These are phyloP conservation scores for Drosophila rubida DNA, from an alignment of 2,888 invertebrate species.

Conservation along the genomic window DNA sequence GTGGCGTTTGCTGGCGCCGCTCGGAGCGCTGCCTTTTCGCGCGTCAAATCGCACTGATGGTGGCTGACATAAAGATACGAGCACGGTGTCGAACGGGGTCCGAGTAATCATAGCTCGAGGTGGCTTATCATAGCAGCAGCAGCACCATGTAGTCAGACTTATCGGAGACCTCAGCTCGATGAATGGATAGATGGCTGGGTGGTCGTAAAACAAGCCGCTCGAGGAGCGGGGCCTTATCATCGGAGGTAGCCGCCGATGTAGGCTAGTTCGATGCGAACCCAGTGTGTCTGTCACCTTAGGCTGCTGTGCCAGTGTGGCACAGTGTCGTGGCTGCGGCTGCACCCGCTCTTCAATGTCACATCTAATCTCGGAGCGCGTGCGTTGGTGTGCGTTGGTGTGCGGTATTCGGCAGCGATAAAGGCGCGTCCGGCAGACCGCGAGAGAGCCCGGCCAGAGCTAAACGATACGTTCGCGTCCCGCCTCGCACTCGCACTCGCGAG, in stretches of 20 bases:
- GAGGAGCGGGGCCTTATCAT: slow-evolving; percentile 26
- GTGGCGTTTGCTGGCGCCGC: background rate
- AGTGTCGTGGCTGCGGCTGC: slow-evolving; percentile 36
- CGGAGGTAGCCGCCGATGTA: too few relatives aligned
- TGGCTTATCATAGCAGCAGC: slow-evolving; percentile 27
- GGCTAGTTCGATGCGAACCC: background rate
- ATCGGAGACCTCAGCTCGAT: slow-evolving; percentile 23
- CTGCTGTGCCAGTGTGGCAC: slow-evolving; percentile 1
- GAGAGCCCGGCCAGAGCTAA: background rate
- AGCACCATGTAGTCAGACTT: slow-evolving; percentile 13
- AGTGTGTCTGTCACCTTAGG: slow-evolving; percentile 25
- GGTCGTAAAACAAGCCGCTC: slow-evolving; percentile 14
- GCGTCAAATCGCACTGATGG: background rate
- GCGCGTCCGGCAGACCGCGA: slow-evolving; percentile 42
- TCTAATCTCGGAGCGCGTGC: too few relatives aligned
- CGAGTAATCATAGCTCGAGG: slow-evolving; percentile 17
- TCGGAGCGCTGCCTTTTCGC: background rate
- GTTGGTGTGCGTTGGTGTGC: slow-evolving; percentile 2
- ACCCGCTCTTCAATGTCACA: slow-evolving; percentile 49
- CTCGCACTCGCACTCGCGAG: background rate
- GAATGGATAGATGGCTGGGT: slow-evolving; percentile 8
- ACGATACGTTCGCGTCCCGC: background rate
- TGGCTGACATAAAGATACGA: too few relatives aligned
- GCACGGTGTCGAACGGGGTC: background rate
- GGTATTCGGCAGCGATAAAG: slow-evolving; percentile 42